These are phyloP conservation scores for Falco peregrinus DNA, from an alignment of 2,797 vertebrate species.

Conservation along the genomic window DNA sequence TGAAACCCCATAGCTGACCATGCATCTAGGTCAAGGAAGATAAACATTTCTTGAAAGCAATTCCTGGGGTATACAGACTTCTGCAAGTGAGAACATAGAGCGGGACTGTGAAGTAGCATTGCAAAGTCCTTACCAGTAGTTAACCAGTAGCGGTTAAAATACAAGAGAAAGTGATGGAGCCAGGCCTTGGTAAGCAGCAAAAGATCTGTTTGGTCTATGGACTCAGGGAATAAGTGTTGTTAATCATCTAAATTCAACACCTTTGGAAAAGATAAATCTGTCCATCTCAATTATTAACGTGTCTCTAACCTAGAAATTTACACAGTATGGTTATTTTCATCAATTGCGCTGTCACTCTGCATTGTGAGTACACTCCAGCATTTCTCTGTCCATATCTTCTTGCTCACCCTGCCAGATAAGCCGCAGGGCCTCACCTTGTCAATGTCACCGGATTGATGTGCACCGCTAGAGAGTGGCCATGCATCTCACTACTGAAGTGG, in stretches of 20 bases:
- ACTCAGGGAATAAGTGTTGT: not conserved
- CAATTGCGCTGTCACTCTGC: not conserved
- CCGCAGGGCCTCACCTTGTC: fast-evolving
- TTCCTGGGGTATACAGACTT: not conserved
- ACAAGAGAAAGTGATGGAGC: not conserved
- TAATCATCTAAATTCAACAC: not conserved
- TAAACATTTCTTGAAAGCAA: not conserved
- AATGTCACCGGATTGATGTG: not conserved
- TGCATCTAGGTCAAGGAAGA: not conserved
- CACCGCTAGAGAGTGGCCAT: not conserved
- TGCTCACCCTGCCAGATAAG: not conserved
- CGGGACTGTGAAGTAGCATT: not conserved
- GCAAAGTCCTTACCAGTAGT: not conserved
- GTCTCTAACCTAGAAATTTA: not conserved
- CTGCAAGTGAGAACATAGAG: not conserved
- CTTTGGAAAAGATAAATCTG: not conserved
- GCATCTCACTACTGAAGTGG: not conserved
- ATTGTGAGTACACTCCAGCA: not conserved
- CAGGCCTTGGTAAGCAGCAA: not conserved
- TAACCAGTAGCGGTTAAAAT: not conserved
- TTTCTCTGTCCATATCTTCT: not conserved
- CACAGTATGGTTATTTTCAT: not conserved
- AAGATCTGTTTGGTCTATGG: not conserved
- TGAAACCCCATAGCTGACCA: not conserved
- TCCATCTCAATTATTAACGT: not conserved